These are phyloP conservation scores for Oncopodura yosiiana DNA, from an alignment of 1,140 invertebrate species.

Conservation along the genomic window DNA sequence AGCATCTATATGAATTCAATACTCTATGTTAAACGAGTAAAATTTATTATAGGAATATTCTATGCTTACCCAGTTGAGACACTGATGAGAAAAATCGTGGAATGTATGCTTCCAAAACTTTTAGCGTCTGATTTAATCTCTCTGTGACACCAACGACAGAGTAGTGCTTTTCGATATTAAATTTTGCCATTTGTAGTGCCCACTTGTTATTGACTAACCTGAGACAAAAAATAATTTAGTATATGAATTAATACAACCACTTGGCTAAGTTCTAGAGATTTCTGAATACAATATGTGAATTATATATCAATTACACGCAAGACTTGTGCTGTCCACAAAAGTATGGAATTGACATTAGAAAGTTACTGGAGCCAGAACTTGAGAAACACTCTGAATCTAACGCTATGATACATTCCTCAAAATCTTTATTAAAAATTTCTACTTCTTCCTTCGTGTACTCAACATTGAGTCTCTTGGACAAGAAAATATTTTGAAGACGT, in stretches of 20 bases:
- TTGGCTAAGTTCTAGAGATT: neutral
- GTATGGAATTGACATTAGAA: slow-evolving; percentile 50
- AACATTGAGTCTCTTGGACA: slow-evolving; percentile 36
- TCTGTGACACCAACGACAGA: slow-evolving; percentile 78
- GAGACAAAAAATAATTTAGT: neutral
- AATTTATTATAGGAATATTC: neutral
- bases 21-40: neutral
- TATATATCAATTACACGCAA: slow-evolving; percentile 52
- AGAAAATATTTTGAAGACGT: slow-evolving; percentile 38
- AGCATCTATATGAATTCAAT: neutral
- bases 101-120: slow-evolving; percentile 71
- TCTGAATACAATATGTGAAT: neutral
- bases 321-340: slow-evolving; percentile 55
- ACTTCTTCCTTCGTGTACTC: slow-evolving; percentile 12
- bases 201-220: slow-evolving; percentile 41
- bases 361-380: slow-evolving; percentile 38
- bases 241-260: neutral
- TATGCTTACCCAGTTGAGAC: slow-evolving; percentile 57
- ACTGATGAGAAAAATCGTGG: slow-evolving; percentile 72
- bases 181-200: slow-evolving; percentile 68
- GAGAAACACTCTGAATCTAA: slow-evolving; percentile 41
- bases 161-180: slow-evolving; percentile 72
- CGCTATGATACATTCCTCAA: slow-evolving; percentile 41
- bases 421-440: slow-evolving; percentile 30
- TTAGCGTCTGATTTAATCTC: slow-evolving; percentile 70